Evolutionary conservation across 2,888 invertebrate genomes (phyloP).

Genomic region (Drosophila fungiperda): DNA sequence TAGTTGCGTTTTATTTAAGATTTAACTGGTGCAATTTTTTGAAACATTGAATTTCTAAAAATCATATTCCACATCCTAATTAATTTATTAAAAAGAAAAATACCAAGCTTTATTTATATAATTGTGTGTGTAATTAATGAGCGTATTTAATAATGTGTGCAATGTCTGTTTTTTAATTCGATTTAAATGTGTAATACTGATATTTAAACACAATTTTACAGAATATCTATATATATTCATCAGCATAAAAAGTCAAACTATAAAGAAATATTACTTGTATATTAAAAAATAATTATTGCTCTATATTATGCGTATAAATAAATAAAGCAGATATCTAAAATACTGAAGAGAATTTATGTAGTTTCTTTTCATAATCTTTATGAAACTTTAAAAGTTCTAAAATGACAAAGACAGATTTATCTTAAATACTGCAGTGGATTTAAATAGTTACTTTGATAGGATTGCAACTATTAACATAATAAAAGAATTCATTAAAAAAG

Average conservation of each 20-base stretch:
- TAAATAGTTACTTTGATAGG: neutral
- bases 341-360: neutral
- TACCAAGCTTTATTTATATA: slow-evolving; percentile 67
- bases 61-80: slow-evolving; percentile 20
- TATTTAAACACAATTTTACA: slow-evolving; percentile 11
- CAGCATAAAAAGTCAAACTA: slow-evolving; percentile 28
- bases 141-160: slow-evolving; percentile 30
- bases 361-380: neutral
- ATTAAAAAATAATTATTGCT: slow-evolving; percentile 20
- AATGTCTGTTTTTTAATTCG: slow-evolving; percentile 26
- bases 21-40: slow-evolving; percentile 8
- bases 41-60: slow-evolving; percentile 25
- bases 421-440: neutral
- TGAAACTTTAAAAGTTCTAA: neutral
- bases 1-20: neutral
- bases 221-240: slow-evolving; percentile 16
- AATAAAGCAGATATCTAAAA: slow-evolving; percentile 19
- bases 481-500: neutral
- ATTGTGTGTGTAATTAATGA: slow-evolving; percentile 42
- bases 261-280: slow-evolving; percentile 37
- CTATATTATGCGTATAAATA: slow-evolving; percentile 20
- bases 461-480: neutral
- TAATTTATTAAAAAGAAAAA: slow-evolving; percentile 33
- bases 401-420: neutral
- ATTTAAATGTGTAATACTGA: slow-evolving; percentile 12